These are phyloP conservation scores for Schlechtendalia chinensis DNA, from an alignment of 1,140 invertebrate genomes.

Conservation along the genomic window DNA sequence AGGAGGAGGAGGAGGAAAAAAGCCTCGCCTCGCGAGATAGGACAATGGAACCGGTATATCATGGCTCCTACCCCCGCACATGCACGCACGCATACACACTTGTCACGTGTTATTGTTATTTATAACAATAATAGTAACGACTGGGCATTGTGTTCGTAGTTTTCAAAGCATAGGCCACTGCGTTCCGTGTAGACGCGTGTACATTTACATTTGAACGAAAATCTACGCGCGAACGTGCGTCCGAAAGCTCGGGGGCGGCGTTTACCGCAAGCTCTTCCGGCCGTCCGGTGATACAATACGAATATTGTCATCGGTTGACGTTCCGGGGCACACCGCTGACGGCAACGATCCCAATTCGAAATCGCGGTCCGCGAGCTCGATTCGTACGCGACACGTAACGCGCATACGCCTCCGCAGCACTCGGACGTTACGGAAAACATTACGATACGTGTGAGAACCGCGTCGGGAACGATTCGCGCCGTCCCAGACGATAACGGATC, in stretches of 20 bases:
- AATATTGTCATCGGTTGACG: background rate
- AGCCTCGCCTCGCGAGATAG: constrained; percentile 12
- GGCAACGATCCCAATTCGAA: constrained; percentile 5
- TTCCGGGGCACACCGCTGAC: too few species aligned
- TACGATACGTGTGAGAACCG: too few species aligned
- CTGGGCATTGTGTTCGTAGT: constrained; percentile 43
- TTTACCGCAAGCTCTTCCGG: constrained; percentile 47
- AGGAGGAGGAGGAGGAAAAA: too few species aligned
- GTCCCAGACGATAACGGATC: too few species aligned
- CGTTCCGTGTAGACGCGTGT: background rate
- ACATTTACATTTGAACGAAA: background rate
- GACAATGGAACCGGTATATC: constrained; percentile 47
- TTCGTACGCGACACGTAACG: background rate
- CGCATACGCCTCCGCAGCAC: background rate
- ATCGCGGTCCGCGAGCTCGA: background rate
- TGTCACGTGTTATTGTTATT: constrained; percentile 49
- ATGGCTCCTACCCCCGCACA: constrained; percentile 44
- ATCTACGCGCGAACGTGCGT: too few species aligned
- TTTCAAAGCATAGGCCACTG: constrained; percentile 39
- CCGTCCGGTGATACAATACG: background rate
- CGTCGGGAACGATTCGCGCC: too few species aligned
- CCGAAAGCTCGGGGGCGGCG: constrained; percentile 32
- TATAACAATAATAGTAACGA: constrained; percentile 48
- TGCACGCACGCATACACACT: constrained; percentile 21
- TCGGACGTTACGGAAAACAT: too few species aligned